Conservation (phyloP, 2,797 vertebrate species). For the Ceyx erithaca region DNA sequence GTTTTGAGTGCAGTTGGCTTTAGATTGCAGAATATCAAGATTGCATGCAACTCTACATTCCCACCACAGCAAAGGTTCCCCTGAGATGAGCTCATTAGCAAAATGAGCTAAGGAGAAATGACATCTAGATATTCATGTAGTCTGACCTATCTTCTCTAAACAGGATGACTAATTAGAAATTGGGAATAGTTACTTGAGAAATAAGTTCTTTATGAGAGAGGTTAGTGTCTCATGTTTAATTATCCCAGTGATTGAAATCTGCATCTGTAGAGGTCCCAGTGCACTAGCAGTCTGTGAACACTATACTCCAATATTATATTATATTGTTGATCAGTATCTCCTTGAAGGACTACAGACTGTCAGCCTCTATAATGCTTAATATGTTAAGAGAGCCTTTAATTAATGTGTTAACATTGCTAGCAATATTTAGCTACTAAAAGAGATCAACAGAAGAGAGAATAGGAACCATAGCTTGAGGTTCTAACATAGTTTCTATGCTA, state of each 20-base stretch:
- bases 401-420: background rate
- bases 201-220: background rate
- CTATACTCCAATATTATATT: background rate
- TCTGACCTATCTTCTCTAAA: background rate
- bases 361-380: constrained; percentile 9
- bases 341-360: background rate
- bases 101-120: background rate
- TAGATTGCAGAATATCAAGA: background rate
- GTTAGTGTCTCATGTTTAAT: background rate
- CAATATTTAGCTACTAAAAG: background rate
- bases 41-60: background rate
- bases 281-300: background rate
- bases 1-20: background rate
- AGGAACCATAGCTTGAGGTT: background rate
- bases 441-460: background rate
- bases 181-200: background rate
- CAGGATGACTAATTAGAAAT: background rate
- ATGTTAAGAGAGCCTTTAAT: constrained; percentile 7
- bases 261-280: background rate
- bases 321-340: background rate
- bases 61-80: background rate
- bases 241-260: background rate
- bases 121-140: background rate
- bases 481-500: background rate
- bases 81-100: background rate